These are phyloP conservation scores for Baronia brevicornis DNA, from an alignment of 2,888 invertebrate species.

Conservation along the genomic window DNA sequence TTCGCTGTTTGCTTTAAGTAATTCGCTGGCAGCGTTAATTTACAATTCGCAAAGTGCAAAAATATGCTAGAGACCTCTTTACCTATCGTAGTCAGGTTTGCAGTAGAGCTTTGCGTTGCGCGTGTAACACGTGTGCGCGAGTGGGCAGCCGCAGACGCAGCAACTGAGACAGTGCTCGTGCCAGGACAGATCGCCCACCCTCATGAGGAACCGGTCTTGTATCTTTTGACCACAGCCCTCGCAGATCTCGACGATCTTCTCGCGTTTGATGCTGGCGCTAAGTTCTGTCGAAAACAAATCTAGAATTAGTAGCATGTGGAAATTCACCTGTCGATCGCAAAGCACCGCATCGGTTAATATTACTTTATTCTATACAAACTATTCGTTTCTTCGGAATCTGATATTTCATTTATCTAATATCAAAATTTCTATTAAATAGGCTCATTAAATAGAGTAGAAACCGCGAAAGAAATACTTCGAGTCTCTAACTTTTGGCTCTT, in stretches of 20 bases:
- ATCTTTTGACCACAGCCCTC: conserved; percentile 97
- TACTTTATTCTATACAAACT: no score
- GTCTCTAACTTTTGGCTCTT: no score
- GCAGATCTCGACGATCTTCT: conserved; percentile 91
- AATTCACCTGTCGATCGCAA: conserved; percentile 12
- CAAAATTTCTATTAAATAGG: no score
- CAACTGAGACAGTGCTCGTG: conserved; percentile 98
- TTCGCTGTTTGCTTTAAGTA: conserved; percentile 33
- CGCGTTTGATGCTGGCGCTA: conserved; percentile 80
- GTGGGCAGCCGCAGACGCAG: conserved; percentile 92
- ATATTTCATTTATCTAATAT: no score
- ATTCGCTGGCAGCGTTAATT: conserved; percentile 15
- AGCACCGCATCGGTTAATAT: no score
- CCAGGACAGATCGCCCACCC: conserved; percentile 95
- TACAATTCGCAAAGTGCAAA: conserved; percentile 24
- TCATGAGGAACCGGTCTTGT: conserved; percentile 95
- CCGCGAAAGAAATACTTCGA: no score
- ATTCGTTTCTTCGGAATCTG: no score
- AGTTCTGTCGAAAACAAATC: conserved; percentile 45
- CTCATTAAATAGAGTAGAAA: no score
- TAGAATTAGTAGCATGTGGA: conserved; percentile 49
- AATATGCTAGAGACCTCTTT: conserved; percentile 31
- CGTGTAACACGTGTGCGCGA: conserved; percentile 95
- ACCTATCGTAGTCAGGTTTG: conserved; percentile 98
- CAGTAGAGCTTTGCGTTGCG: conserved; percentile 96